Evolutionary conservation across 2,113 vertebrate species (phyloP).

Genomic region (Laticauda colubrina): DNA sequence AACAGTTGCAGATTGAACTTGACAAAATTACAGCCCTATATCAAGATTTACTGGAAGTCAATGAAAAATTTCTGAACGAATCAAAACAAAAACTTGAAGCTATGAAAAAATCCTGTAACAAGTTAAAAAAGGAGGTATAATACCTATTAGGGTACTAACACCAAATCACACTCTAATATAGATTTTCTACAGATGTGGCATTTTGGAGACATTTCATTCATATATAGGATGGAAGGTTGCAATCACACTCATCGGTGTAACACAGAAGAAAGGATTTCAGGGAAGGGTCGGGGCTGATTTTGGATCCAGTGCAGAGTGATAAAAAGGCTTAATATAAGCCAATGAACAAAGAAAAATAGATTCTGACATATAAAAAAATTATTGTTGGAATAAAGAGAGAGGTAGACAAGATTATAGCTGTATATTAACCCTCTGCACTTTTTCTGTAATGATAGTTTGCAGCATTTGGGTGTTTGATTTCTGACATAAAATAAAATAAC

Average conservation of each 20-base stretch:
- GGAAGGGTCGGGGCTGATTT: not conserved
- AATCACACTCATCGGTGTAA: not conserved
- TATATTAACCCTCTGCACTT: not conserved
- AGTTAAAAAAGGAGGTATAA: conserved; percentile 57
- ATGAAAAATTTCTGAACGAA: not conserved
- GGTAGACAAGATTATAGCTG: not conserved
- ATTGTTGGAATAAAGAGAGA: not conserved
- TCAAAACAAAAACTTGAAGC: not conserved
- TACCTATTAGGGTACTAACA: not conserved
- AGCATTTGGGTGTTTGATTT: not conserved
- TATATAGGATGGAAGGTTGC: not conserved
- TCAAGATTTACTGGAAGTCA: not conserved
- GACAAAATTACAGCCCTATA: conserved; percentile 23
- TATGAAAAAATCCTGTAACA: not conserved
- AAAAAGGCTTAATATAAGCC: not conserved
- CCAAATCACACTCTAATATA: not conserved
- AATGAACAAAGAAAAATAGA: not conserved
- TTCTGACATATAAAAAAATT: not conserved
- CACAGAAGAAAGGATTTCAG: not conserved
- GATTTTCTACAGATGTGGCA: not conserved
- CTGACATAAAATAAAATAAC: not conserved
- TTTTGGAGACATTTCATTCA: not conserved
- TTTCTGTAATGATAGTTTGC: not conserved
- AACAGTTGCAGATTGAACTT: conserved; percentile 49
- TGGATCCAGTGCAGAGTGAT: not conserved